Conservation (phyloP, 1,140 invertebrate genomes). For the Chymomyza costata region DNA sequence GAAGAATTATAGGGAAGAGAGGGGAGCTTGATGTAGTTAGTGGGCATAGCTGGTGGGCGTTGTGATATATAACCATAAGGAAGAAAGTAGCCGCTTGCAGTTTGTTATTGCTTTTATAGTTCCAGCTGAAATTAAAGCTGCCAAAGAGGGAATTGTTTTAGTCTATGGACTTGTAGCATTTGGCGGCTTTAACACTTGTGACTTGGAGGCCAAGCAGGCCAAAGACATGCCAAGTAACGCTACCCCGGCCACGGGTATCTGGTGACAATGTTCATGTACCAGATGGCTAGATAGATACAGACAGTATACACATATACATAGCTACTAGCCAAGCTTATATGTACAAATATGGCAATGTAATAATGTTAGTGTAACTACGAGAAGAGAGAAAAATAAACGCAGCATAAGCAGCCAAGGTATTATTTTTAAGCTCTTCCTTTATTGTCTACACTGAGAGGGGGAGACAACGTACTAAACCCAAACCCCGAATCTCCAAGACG, state of each 20-base stretch:
- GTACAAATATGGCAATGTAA: constrained; percentile 24
- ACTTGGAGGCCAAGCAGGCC: too few species aligned
- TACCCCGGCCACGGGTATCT: constrained; percentile 47
- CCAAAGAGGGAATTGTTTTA: too few species aligned
- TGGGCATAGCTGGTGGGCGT: too few species aligned
- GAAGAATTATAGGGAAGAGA: too few species aligned
- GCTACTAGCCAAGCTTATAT: too few species aligned
- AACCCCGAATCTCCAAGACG: constrained; percentile 26
- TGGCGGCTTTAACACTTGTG: constrained; percentile 60
- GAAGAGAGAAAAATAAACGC: constrained; percentile 42
- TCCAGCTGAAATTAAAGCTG: too few species aligned
- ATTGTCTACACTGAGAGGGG: constrained; percentile 53
- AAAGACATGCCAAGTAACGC: constrained; percentile 16
- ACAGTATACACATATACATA: constrained; percentile 20
- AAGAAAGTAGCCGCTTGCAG: too few species aligned
- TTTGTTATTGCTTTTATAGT: too few species aligned
- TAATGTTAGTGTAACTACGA: constrained; percentile 54
- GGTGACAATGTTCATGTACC: constrained; percentile 38
- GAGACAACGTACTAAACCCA: background rate
- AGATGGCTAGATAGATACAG: constrained; percentile 17
- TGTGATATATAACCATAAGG: too few species aligned
- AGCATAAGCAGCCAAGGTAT: constrained; percentile 70
- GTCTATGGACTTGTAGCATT: too few species aligned
- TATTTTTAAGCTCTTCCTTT: constrained; percentile 72
- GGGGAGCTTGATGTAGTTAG: too few species aligned